phyloP scores from a whole-genome alignment of 92 coral and sea anemone species.

The Porites divaricata region DNA sequence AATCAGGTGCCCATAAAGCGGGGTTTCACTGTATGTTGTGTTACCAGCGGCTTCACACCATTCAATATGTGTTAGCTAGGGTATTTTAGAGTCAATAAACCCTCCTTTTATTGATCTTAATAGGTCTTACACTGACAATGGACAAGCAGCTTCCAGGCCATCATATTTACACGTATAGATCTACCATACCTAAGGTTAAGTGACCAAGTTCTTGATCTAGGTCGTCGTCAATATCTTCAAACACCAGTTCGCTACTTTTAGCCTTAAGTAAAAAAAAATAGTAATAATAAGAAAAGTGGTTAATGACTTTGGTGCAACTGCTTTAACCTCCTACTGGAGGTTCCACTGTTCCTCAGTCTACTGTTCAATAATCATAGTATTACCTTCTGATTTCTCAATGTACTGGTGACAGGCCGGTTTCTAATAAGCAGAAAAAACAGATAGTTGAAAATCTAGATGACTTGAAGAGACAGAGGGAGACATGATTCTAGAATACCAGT shows the following conservation, averaged over 20 bases:
- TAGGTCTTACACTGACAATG: no score
- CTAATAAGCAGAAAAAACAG: not conserved
- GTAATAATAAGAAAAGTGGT: not conserved
- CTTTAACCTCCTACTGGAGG: not conserved
- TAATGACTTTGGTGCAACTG: not conserved
- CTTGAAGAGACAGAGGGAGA: no score
- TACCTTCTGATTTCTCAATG: constrained; percentile 36
- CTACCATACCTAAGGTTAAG: constrained; percentile 67
- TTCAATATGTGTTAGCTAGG: no score
- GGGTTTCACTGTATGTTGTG: no score
- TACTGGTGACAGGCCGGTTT: constrained; percentile 9
- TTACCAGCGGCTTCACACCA: no score
- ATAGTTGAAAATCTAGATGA: not conserved
- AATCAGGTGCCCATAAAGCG: no score
- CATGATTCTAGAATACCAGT: not conserved
- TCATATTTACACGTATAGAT: no score
- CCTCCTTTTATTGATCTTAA: no score
- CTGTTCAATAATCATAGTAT: not conserved
- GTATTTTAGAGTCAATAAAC: no score
- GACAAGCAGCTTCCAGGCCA: no score
- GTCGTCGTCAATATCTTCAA: constrained; percentile 96
- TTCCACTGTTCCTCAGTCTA: not conserved
- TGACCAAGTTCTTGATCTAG: constrained; percentile 81
- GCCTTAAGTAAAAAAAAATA: constrained; percentile 1
- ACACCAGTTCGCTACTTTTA: constrained; percentile 77